Conservation (phyloP, 2,113 vertebrate genomes). For the Grallaria varia region DNA sequence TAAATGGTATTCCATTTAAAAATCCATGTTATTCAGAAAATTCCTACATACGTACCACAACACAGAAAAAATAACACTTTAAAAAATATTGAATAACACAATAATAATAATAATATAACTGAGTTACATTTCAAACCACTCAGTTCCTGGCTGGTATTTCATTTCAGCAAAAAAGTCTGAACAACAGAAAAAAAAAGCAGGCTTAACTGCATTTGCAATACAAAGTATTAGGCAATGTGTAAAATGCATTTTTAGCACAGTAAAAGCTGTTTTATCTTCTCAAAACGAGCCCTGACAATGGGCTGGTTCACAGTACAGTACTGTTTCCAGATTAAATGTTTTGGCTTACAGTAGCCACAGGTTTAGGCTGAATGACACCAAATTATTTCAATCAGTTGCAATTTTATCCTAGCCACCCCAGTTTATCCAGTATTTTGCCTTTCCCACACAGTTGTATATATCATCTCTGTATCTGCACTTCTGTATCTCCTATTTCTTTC, state of each 20-base stretch:
- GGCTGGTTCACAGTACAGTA: not conserved
- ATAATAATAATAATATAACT: not conserved
- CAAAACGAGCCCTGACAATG: not conserved
- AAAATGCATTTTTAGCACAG: not conserved
- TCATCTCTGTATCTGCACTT: not conserved
- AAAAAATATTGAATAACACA: not conserved
- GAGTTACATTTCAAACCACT: not conserved
- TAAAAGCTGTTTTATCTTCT: not conserved
- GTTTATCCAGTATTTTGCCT: not conserved
- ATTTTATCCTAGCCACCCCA: not conserved
- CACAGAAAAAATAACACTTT: not conserved
- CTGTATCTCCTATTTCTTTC: not conserved
- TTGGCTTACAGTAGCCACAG: not conserved
- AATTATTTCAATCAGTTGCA: not conserved
- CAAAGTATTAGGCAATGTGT: fast-evolving
- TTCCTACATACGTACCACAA: not conserved
- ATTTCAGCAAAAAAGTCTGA: not conserved
- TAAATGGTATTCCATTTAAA: not conserved
- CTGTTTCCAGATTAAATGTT: not conserved
- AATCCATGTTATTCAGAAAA: not conserved
- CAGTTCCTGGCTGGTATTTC: not conserved
- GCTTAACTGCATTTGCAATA: not conserved
- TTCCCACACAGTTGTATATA: not conserved
- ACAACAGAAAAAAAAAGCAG: not conserved
- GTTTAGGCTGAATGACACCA: not conserved